Percentiles rank a stretch among this genome's conserved stretches.
These are phyloP conservation scores for Potamarius usumacintae DNA, from an alignment of 2,113 vertebrate species.

Conservation along the genomic window DNA sequence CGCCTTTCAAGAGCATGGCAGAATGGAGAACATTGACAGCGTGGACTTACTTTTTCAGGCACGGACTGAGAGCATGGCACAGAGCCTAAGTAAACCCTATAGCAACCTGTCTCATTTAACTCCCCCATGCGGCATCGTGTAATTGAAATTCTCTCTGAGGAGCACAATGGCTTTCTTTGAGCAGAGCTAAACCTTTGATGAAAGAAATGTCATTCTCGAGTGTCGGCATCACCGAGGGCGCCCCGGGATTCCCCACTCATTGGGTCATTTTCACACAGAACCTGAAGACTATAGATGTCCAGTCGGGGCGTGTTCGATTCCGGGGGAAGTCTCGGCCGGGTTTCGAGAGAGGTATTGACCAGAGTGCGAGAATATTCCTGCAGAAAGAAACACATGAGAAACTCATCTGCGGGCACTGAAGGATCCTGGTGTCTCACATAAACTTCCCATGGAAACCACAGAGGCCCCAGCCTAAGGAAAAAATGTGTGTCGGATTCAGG, in stretches of 20 bases:
- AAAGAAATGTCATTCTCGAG: constrained; percentile 44
- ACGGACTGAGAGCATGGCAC: constrained; percentile 41
- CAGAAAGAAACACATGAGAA: constrained; percentile 48
- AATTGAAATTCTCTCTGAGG: constrained; percentile 32
- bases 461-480: constrained; percentile 34
- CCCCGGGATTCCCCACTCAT: constrained; percentile 38
- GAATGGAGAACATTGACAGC: constrained; percentile 46
- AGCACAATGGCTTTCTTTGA: constrained; percentile 43
- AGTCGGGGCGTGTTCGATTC: constrained; percentile 10
- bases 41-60: constrained; percentile 40
- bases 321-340: neutral
- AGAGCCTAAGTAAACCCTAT: constrained; percentile 46
- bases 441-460: constrained; percentile 31
- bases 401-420: constrained; percentile 44
- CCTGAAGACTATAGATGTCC: constrained; percentile 30
- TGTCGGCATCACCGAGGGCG: constrained; percentile 19
- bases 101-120: constrained; percentile 38
- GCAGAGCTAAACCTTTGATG: constrained; percentile 29
- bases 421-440: constrained; percentile 34
- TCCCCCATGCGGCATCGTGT: constrained; percentile 36
- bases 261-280: constrained; percentile 28
- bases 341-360: constrained; percentile 24
- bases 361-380: constrained; percentile 32
- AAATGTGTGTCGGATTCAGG: constrained; percentile 33
- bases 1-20: constrained; percentile 32